These are phyloP conservation scores for Agrochola lota DNA, from an alignment of 2,888 invertebrate species.

Conservation along the genomic window DNA sequence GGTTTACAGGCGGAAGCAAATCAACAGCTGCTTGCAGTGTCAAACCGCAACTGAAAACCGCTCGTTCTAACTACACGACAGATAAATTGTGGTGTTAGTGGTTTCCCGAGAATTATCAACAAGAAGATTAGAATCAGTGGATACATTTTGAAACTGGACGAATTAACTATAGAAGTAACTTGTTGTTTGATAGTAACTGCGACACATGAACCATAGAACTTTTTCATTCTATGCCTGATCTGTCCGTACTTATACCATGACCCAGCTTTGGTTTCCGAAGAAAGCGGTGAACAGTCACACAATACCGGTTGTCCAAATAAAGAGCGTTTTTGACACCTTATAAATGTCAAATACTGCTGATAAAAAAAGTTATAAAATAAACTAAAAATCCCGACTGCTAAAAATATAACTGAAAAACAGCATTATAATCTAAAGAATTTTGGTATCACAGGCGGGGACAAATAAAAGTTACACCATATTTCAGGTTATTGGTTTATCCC, in stretches of 20 bases:
- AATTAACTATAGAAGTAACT: not conserved
- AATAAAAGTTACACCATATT: no score
- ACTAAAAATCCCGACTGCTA: no score
- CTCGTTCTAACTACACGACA: not conserved
- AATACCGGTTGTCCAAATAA: no score
- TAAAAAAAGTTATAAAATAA: no score
- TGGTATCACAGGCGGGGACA: no score
- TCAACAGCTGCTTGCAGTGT: not conserved
- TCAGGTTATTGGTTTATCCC: no score
- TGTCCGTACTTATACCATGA: not conserved
- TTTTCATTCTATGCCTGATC: not conserved
- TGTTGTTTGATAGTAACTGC: not conserved
- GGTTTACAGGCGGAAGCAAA: not conserved
- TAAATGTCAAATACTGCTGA: no score
- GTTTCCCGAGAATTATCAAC: not conserved
- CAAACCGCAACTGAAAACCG: conserved; percentile 1
- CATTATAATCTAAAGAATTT: no score
- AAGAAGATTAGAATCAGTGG: not conserved
- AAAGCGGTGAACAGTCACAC: no score
- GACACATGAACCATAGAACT: not conserved
- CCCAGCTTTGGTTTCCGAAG: not conserved
- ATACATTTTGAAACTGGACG: not conserved
- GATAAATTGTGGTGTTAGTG: no score
- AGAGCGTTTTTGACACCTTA: no score
- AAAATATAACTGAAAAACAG: no score